These are phyloP conservation scores for Scelioninae gen. 1 DNA, from an alignment of 2,888 invertebrate genomes.

Conservation along the genomic window DNA sequence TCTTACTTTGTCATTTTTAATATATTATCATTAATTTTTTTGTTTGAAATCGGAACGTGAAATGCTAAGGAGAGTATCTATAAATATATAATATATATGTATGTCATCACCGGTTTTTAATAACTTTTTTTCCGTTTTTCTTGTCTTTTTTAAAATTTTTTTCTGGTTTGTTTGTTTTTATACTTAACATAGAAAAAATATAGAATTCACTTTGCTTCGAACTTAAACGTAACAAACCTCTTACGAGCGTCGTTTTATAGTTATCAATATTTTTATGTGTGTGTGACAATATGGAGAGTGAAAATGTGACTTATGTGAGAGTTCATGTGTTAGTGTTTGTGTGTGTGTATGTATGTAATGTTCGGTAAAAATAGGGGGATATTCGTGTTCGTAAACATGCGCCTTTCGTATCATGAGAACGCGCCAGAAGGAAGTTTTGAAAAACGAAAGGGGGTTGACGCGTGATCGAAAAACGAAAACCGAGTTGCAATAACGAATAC, in stretches of 20 bases:
- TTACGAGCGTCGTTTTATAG: conserved; percentile 74
- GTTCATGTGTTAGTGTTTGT: too few species aligned
- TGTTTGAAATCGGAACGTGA: conserved; percentile 77
- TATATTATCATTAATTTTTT: conserved; percentile 71
- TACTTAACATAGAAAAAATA: conserved; percentile 84
- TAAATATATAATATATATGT: conserved; percentile 80
- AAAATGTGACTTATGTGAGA: conserved; percentile 37
- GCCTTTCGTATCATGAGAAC: conserved; percentile 64
- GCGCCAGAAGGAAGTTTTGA: conserved; percentile 71
- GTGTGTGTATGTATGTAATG: conserved; percentile 48
- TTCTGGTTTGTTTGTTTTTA: too few species aligned
- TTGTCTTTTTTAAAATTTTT: conserved; percentile 71
- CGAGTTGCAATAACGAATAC: conserved; percentile 38
- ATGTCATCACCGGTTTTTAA: conserved; percentile 75
- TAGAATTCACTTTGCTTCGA: conserved; percentile 83
- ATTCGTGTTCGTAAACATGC: conserved; percentile 43
- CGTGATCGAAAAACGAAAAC: conserved; percentile 50
- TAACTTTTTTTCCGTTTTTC: conserved; percentile 71
- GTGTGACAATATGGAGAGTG: conserved; percentile 47
- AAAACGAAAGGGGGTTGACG: conserved; percentile 69
- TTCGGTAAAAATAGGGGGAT: conserved; percentile 37
- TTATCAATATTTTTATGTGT: conserved; percentile 70
- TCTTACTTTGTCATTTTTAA: conserved; percentile 60
- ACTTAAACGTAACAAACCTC: conserved; percentile 83
- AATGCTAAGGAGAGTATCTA: conserved; percentile 82